These are phyloP conservation scores for Aplysina aerophoba DNA, from an alignment of 37 sponge, comb jelly and placozoan species.

Conservation along the genomic window DNA sequence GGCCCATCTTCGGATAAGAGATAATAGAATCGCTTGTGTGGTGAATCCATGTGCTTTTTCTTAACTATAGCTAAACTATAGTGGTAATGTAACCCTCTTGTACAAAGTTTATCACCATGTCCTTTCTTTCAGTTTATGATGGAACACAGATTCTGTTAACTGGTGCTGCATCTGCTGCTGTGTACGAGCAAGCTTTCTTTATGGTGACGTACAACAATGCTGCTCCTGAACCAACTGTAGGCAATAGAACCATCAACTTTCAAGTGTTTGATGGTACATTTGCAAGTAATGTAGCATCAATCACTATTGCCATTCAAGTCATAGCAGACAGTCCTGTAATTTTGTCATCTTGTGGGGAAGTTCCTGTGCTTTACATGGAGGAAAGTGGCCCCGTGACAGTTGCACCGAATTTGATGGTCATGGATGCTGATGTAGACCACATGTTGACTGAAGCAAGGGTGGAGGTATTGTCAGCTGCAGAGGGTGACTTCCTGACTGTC, in stretches of 20 bases:
- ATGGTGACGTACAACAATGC: constrained; percentile 46
- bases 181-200: constrained; percentile 38
- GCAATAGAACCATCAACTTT: constrained; percentile 9
- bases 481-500: constrained; percentile 32
- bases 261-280: constrained; percentile 61
- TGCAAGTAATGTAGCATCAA: constrained; percentile 35
- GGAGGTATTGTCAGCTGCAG: neutral
- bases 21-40: too few species aligned
- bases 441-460: constrained; percentile 37
- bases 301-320: constrained; percentile 28
- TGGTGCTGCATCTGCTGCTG: neutral
- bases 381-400: constrained; percentile 21
- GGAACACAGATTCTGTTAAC: too few species aligned
- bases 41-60: too few species aligned
- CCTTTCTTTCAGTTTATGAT: too few species aligned
- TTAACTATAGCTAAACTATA: too few species aligned
- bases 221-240: constrained; percentile 49
- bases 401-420: constrained; percentile 16
- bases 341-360: constrained; percentile 38
- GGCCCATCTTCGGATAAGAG: too few species aligned
- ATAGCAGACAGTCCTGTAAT: constrained; percentile 43
- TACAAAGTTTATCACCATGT: too few species aligned
- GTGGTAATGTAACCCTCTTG: too few species aligned
- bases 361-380: constrained; percentile 34
- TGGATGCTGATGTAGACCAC: constrained; percentile 52